Conservation (phyloP, 2,888 invertebrate genomes). For the Napeogenes inachia region DNA sequence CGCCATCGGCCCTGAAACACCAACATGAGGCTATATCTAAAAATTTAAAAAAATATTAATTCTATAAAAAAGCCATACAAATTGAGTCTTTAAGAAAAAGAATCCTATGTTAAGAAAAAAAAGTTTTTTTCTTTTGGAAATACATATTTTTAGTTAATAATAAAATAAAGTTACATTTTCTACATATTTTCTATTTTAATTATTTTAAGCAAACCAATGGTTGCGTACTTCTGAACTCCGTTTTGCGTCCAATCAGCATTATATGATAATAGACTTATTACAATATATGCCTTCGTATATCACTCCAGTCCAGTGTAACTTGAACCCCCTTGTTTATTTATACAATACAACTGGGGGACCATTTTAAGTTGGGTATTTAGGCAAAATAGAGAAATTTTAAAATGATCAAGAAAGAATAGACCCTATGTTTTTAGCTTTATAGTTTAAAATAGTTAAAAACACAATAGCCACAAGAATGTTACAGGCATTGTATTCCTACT, state of each 20-base stretch:
- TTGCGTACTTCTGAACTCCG: conserved; percentile 56
- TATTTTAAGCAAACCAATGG: conserved; percentile 40
- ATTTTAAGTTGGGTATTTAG: conserved; percentile 40
- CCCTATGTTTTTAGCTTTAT: conserved; percentile 16
- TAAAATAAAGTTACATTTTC: background rate
- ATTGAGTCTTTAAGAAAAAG: background rate
- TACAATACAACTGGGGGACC: conserved; percentile 36
- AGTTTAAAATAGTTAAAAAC: conserved; percentile 35
- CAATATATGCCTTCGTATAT: conserved; percentile 71
- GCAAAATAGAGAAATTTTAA: conserved; percentile 33
- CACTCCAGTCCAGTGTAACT: conserved; percentile 43
- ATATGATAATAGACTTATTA: conserved; percentile 77
- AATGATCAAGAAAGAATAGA: conserved; percentile 29
- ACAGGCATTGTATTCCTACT: background rate
- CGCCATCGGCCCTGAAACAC: conserved; percentile 52
- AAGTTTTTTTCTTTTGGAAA: no score
- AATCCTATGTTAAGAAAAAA: no score
- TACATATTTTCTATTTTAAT: background rate
- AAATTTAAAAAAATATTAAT: background rate
- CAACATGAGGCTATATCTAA: background rate
- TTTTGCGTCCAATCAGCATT: conserved; percentile 79
- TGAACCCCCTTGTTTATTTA: conserved; percentile 36
- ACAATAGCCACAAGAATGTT: background rate
- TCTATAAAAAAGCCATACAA: background rate
- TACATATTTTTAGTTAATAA: no score